Conservation (phyloP, 2,113 vertebrate genomes). For the Ptilonorhynchus violaceus region DNA sequence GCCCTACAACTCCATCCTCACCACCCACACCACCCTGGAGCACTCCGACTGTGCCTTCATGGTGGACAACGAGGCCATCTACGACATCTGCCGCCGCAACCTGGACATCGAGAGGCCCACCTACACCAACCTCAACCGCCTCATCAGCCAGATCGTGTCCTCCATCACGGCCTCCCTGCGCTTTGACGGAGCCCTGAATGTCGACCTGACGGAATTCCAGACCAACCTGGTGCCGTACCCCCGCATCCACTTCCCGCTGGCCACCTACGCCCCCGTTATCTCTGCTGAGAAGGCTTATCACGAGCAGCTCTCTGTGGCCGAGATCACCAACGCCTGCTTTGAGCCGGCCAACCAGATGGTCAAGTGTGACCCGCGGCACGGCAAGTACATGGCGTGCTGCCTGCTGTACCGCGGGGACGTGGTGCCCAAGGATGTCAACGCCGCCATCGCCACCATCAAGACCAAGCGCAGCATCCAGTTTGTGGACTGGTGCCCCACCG, state of each 20-base stretch:
- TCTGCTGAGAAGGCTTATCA: conserved; percentile 67
- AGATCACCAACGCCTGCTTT: background rate
- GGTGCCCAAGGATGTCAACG: conserved; percentile 68
- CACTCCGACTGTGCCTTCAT: conserved; percentile 82
- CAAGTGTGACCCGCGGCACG: background rate
- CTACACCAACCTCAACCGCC: conserved; percentile 78
- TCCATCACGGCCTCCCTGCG: conserved; percentile 11
- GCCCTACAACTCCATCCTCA: conserved; percentile 89
- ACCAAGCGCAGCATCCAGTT: conserved; percentile 46
- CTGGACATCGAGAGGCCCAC: conserved; percentile 76
- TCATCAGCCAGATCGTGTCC: too few relatives aligned
- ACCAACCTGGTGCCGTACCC: conserved; percentile 79
- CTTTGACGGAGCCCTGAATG: background rate
- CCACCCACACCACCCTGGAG: conserved; percentile 83
- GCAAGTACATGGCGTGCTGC: background rate
- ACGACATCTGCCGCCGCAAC: conserved; percentile 76
- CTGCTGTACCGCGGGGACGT: conserved; percentile 65
- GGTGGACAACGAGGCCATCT: conserved; percentile 82
- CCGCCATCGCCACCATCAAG: conserved; percentile 60
- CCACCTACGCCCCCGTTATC: conserved; percentile 64
- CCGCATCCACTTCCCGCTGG: conserved; percentile 38
- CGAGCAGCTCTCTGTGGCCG: conserved; percentile 32
- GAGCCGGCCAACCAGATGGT: conserved; percentile 1
- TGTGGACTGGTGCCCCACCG: conserved; percentile 83
- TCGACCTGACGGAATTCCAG: conserved; percentile 72